These are phyloP conservation scores for Epiblema foenella DNA, from an alignment of 2,888 invertebrate genomes.

Conservation along the genomic window DNA sequence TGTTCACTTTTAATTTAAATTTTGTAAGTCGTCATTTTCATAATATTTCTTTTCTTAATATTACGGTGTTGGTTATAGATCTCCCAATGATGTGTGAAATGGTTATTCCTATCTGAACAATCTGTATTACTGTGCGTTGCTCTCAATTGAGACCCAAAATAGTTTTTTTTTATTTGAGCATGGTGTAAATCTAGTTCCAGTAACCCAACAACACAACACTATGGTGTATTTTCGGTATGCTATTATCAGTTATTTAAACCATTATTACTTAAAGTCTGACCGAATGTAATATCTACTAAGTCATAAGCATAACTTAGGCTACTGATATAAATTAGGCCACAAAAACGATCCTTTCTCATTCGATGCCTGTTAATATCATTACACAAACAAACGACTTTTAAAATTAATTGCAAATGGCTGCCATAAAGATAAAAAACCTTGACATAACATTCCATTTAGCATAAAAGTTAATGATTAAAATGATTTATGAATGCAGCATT, in stretches of 20 bases:
- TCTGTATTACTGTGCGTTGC: no score
- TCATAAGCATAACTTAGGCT: background rate
- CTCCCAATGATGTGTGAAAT: no score
- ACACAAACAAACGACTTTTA: conserved; percentile 14
- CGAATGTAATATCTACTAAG: background rate
- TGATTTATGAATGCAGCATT: conserved; percentile 33
- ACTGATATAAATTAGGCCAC: background rate
- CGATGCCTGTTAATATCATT: conserved; percentile 10
- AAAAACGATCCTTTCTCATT: conserved; percentile 7
- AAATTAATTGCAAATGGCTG: conserved; percentile 28
- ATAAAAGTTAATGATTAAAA: conserved; percentile 27
- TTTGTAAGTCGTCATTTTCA: background rate
- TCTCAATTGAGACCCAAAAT: no score
- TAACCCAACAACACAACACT: no score
- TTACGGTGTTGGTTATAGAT: no score
- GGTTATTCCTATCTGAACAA: no score
- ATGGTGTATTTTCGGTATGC: background rate
- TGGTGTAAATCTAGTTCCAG: no score
- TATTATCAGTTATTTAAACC: no score
- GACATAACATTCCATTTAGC: conserved; percentile 31
- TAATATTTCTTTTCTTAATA: background rate
- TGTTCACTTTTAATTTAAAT: background rate
- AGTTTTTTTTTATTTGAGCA: no score
- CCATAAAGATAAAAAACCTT: conserved; percentile 34
- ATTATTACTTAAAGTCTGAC: background rate